Percentiles rank a stretch among this genome's conserved stretches.
phyloP scores from a whole-genome alignment of 1,140 invertebrate genomes.

The Pristionchus pacificus region DNA sequence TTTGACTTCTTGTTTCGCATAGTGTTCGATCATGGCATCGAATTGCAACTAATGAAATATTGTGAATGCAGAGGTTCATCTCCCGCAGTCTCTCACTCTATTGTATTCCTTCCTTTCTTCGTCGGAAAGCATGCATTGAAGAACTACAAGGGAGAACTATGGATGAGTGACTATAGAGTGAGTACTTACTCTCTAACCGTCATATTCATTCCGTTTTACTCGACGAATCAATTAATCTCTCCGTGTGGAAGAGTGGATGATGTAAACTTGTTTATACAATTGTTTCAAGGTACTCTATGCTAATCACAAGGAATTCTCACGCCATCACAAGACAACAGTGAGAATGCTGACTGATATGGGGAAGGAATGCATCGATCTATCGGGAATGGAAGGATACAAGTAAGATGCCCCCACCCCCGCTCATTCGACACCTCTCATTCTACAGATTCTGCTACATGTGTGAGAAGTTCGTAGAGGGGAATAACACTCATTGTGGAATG shows the following conservation, averaged over 20 bases:
- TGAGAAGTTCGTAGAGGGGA: constrained; percentile 19
- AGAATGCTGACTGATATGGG: constrained; percentile 24
- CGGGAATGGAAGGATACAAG: constrained; percentile 17
- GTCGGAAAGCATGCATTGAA: constrained; percentile 24
- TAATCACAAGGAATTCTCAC: constrained; percentile 20
- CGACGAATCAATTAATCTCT: too few species aligned
- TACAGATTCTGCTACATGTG: constrained; percentile 20
- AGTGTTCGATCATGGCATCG: too few species aligned
- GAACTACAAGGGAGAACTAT: constrained; percentile 4
- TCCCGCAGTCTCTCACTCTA: constrained; percentile 9
- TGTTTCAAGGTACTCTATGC: constrained; percentile 21
- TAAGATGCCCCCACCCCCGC: neutral
- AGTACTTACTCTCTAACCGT: too few species aligned
- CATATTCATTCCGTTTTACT: too few species aligned
- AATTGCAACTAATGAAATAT: too few species aligned
- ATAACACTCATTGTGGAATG: constrained; percentile 19
- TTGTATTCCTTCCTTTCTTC: constrained; percentile 23
- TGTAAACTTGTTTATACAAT: too few species aligned
- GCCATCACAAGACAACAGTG: constrained; percentile 19
- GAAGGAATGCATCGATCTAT: constrained; percentile 8
- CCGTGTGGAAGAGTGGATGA: too few species aligned
- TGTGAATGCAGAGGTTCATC: too few species aligned
- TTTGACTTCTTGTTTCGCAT: too few species aligned
- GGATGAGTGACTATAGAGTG: constrained; percentile 29
- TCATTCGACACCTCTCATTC: neutral